These are phyloP conservation scores for Cynoglossus semilaevis DNA, from an alignment of 2,113 vertebrate genomes.

Conservation along the genomic window DNA sequence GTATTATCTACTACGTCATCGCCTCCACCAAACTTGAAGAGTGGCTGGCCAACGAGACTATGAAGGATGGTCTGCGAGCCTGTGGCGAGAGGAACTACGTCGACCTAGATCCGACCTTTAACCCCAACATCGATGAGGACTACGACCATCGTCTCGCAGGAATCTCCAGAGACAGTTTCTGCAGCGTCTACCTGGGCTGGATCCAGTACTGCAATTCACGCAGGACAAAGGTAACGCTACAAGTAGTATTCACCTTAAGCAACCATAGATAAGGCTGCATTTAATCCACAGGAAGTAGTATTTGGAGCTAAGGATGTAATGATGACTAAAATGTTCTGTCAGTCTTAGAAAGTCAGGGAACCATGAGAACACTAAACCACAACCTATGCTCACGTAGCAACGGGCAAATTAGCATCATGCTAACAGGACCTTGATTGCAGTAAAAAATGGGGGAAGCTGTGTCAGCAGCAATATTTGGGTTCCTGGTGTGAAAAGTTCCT, in stretches of 20 bases:
- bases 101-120: conserved; percentile 97
- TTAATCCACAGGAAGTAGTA: no score
- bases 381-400: no score
- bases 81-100: conserved; percentile 93
- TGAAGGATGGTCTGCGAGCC: conserved; percentile 89
- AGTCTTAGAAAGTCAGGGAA: no score
- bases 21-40: conserved; percentile 92
- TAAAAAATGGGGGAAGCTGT: no score
- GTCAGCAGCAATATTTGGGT: no score
- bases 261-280: background rate
- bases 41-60: conserved; percentile 94
- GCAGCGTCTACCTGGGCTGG: conserved; percentile 91
- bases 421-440: no score
- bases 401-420: no score
- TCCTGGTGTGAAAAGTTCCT: no score
- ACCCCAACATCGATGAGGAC: conserved; percentile 98
- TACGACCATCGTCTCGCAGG: conserved; percentile 96
- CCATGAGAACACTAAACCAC: no score
- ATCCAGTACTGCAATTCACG: conserved; percentile 96
- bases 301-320: no score
- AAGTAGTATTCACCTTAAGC: no score
- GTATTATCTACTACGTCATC: conserved; percentile 95
- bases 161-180: conserved; percentile 96
- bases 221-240: conserved; percentile 82
- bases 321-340: no score